Percentiles rank a stretch among this genome's conserved stretches.
These are phyloP conservation scores for Cyphomyrus discorhynchus DNA, from an alignment of 2,113 vertebrate genomes.

Conservation along the genomic window DNA sequence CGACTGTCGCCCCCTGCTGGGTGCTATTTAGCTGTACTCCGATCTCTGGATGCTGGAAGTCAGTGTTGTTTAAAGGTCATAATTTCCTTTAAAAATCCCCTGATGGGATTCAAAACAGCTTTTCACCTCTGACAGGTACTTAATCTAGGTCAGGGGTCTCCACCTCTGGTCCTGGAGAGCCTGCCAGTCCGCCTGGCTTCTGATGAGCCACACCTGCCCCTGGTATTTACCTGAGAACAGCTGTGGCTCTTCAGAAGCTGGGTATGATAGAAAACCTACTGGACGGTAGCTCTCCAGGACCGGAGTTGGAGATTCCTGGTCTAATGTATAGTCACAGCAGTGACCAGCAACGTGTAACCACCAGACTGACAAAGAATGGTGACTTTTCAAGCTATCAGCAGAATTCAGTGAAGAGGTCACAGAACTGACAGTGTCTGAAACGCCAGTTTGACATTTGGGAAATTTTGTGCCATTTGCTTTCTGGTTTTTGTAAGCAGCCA, in stretches of 20 bases:
- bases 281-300: background rate
- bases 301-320: background rate
- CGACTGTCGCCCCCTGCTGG: background rate
- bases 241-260: no score
- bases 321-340: background rate
- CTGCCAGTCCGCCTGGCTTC: background rate
- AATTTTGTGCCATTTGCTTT: slow-evolving; percentile 4
- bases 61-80: background rate
- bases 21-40: background rate
- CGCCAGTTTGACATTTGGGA: background rate
- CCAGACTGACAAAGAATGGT: background rate
- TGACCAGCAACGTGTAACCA: background rate
- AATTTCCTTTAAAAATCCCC: background rate
- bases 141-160: background rate
- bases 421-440: background rate
- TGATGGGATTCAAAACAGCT: background rate
- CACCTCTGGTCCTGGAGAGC: background rate
- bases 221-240: background rate
- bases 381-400: background rate
- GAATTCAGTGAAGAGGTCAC: background rate
- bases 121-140: background rate
- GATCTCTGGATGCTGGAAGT: background rate
- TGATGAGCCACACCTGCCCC: background rate
- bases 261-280: background rate
- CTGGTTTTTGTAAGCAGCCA: background rate